Evolutionary conservation across 1,140 invertebrate genomes (phyloP), one percentile per base, ranked within the genome.

Genomic region (Saxidomus purpurata): DNA sequence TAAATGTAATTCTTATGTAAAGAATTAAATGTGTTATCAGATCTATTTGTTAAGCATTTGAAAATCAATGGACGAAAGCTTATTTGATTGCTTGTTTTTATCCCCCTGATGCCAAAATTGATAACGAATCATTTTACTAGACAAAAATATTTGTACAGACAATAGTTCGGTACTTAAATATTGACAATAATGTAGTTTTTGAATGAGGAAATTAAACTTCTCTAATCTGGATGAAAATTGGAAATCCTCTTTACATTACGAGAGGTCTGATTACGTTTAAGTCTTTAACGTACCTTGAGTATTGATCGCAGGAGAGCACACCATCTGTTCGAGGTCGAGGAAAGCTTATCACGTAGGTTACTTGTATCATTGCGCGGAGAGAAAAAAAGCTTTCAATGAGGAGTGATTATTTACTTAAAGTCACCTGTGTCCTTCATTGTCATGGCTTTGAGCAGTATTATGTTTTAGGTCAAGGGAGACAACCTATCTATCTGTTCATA

Each of bases 1-100:
- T 43, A 67, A 82, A 82, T 82, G 80, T 67, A 61, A 55, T 80
- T 80, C 52, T 80, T 47, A 67, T 82, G 80, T 82, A 63, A 63
- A 82, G 55, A 40, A 36, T 82, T 43, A 31, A 36, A 15, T 81
- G 25, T 3, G 25, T 25, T n/a, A 25, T 36, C 52, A 61, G 19
- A 43, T 59, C 25, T 61, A 25, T 82, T 82, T 82, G 61, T 47
- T 25, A 25, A 63, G 49, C 34, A 34, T 9, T 82, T 82, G 15
- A 11, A 82, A 82, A 43, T 47, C 80, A 82, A 67, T 82, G 52
- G 36, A 82, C 6, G 40, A 40, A 82, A 82, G 49, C 31, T 25
- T 55, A 31, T 59, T 81, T 81, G 17, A 59, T 59, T 11, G 34
- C 25, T 43, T 43, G 22, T 40, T 34, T 67, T 82, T 52, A 82